phyloP scores from a whole-genome alignment of 2,888 invertebrate species.

The Torymus texanus region DNA sequence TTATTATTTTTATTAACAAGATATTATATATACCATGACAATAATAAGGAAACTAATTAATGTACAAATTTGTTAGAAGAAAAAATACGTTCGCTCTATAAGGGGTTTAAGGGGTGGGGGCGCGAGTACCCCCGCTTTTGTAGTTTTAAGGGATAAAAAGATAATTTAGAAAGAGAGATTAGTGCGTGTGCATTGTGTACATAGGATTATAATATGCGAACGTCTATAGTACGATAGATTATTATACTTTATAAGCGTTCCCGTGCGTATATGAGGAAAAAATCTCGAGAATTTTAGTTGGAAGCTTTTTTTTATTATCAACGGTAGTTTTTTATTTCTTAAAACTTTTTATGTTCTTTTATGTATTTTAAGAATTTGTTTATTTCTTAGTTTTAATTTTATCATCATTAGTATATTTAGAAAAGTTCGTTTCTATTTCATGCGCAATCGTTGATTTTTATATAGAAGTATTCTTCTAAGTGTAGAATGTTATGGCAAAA shows the following conservation, averaged over 20 bases:
- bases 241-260: constrained; percentile 43
- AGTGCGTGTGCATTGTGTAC: constrained; percentile 57
- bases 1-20: constrained; percentile 75
- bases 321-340: constrained; percentile 44
- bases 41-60: constrained; percentile 75
- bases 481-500: constrained; percentile 19
- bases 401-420: constrained; percentile 32
- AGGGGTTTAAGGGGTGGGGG: constrained; percentile 57
- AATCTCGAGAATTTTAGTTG: constrained; percentile 38
- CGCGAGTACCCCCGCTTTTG: constrained; percentile 45
- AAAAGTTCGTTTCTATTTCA: constrained; percentile 41
- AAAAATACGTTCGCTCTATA: constrained; percentile 65
- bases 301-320: constrained; percentile 40
- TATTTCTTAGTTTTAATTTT: constrained; percentile 44
- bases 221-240: constrained; percentile 37
- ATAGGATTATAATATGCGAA: constrained; percentile 44
- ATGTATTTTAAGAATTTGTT: constrained; percentile 43
- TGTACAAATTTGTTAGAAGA: constrained; percentile 74
- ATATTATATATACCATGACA: constrained; percentile 70
- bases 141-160: constrained; percentile 59
- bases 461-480: constrained; percentile 23
- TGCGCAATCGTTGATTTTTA: constrained; percentile 42
- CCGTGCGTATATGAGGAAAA: constrained; percentile 10
- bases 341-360: constrained; percentile 48
- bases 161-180: constrained; percentile 61